These are phyloP conservation scores for Drosophila mayaguana DNA, from an alignment of 2,888 invertebrate species.

Conservation along the genomic window DNA sequence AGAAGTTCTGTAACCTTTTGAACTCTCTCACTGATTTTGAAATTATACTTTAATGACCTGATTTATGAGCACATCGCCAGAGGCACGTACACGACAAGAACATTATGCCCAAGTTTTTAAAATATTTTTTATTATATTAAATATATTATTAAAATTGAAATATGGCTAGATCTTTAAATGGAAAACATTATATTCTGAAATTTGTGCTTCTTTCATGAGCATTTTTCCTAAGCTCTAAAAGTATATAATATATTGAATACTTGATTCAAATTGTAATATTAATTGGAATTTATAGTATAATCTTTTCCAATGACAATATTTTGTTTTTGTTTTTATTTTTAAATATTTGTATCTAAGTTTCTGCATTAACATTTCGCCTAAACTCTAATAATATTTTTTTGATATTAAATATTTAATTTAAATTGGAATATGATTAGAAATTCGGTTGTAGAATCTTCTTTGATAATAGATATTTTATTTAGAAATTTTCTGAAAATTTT, in stretches of 20 bases:
- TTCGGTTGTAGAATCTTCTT: too few species aligned
- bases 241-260: too few species aligned
- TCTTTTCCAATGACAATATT: too few species aligned
- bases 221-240: not conserved
- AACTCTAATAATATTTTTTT: not conserved
- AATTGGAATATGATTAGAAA: not conserved
- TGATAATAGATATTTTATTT: not conserved
- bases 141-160: not conserved
- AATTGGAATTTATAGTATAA: too few species aligned
- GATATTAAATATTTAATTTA: not conserved
- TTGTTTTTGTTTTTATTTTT: too few species aligned
- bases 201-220: too few species aligned
- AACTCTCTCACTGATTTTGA: conserved; percentile 58
- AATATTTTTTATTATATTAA: not conserved
- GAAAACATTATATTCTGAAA: not conserved
- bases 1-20: conserved; percentile 64
- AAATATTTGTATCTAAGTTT: too few species aligned
- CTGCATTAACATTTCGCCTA: not conserved
- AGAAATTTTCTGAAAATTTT: not conserved
- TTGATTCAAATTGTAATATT: too few species aligned
- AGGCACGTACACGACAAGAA: conserved; percentile 30
- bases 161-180: not conserved
- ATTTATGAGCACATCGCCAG: conserved; percentile 31
- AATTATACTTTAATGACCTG: conserved; percentile 44
- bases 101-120: not conserved